phyloP scores from a whole-genome alignment of 2,113 vertebrate genomes.

The Glaucomys volans region DNA sequence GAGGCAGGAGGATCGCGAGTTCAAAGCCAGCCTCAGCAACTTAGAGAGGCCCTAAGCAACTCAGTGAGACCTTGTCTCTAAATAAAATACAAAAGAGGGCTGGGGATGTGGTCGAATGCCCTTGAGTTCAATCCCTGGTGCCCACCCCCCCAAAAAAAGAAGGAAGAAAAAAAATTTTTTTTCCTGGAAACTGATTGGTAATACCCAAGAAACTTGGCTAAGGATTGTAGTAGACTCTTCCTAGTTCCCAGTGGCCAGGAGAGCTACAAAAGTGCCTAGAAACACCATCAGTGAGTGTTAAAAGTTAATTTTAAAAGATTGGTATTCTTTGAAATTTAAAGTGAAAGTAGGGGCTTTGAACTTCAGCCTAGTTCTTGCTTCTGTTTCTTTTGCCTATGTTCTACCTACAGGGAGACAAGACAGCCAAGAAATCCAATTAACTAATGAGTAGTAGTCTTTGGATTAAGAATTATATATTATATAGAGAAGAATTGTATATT shows the following conservation, averaged over 20 bases:
- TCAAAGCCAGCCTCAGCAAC: too few relatives aligned
- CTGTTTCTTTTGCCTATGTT: background rate
- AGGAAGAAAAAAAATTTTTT: background rate
- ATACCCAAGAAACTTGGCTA: background rate
- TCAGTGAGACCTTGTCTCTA: too few relatives aligned
- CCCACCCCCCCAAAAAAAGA: too few relatives aligned
- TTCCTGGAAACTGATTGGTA: background rate
- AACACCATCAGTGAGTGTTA: background rate
- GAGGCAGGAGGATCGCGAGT: too few relatives aligned
- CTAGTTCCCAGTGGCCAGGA: background rate
- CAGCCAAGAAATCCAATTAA: background rate
- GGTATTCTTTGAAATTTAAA: background rate
- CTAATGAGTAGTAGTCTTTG: background rate
- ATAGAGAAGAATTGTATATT: background rate
- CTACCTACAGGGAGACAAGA: background rate
- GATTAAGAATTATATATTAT: too few relatives aligned
- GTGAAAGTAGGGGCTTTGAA: background rate
- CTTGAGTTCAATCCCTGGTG: too few relatives aligned
- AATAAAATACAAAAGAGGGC: too few relatives aligned
- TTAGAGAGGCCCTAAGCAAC: too few relatives aligned
- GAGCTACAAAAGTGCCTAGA: background rate
- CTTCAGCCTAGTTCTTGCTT: background rate
- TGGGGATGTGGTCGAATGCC: too few relatives aligned
- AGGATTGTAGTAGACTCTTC: background rate
- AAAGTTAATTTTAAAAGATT: background rate